Percentiles rank a stretch among this genome's conserved stretches.
Conservation (phyloP, 2,113 vertebrate genomes). For the Mugil cephalus region DNA sequence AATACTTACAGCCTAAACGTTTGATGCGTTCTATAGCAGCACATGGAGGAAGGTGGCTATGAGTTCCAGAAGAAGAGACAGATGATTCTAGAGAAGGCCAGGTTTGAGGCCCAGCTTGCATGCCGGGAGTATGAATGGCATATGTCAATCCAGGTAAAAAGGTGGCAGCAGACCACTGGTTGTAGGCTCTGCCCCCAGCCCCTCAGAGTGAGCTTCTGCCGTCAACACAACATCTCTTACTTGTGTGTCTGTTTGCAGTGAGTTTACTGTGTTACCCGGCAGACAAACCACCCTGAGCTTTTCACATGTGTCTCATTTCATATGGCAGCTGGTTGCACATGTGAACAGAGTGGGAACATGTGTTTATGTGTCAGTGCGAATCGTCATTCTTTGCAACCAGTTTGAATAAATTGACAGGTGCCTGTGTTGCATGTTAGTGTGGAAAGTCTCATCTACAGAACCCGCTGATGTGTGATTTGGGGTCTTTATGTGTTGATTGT, state of each 20-base stretch:
- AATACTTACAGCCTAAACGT: slow-evolving; percentile 28
- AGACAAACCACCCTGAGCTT: slow-evolving; percentile 5
- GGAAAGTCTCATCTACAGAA: slow-evolving; percentile 18
- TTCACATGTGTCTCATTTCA: slow-evolving; percentile 25
- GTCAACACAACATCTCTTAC: slow-evolving; percentile 3
- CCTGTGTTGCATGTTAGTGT: slow-evolving; percentile 22
- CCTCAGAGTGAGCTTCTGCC: slow-evolving; percentile 5
- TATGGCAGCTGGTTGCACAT: slow-evolving; percentile 11
- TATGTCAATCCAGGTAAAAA: slow-evolving; percentile 81
- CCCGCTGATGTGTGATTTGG: background rate
- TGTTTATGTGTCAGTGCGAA: background rate
- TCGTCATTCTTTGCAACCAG: too few species aligned
- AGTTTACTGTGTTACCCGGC: background rate
- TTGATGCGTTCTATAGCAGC: slow-evolving; percentile 76
- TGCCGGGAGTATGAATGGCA: slow-evolving; percentile 83
- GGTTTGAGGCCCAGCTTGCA: slow-evolving; percentile 77
- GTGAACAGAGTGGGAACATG: background rate
- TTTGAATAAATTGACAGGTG: background rate
- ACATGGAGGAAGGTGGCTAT: slow-evolving; percentile 75
- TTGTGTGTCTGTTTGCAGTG: slow-evolving; percentile 43
- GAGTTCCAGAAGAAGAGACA: slow-evolving; percentile 89
- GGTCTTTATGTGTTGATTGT: slow-evolving; percentile 13
- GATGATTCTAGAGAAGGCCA: slow-evolving; percentile 84
- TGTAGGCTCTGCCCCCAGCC: slow-evolving; percentile 14
- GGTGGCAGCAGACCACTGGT: slow-evolving; percentile 9